These are phyloP conservation scores for Drosophila acutilabella DNA, from an alignment of 2,888 invertebrate species.

Conservation along the genomic window DNA sequence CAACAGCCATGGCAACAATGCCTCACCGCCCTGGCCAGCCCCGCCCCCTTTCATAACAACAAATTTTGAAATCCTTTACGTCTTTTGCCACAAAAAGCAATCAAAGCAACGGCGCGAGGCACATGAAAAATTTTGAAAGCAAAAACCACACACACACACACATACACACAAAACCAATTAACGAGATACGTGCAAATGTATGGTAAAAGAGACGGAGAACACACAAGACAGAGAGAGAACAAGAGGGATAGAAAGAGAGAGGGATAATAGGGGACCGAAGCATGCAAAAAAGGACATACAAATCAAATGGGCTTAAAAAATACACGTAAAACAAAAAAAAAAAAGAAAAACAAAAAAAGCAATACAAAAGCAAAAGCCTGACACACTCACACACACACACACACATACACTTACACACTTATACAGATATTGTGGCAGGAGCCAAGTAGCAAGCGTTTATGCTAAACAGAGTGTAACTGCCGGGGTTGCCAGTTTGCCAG, in stretches of 20 bases:
- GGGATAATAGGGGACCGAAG: conserved; percentile 23
- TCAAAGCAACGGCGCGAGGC: conserved; percentile 58
- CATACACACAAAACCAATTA: conserved; percentile 69
- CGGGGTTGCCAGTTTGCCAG: conserved; percentile 78
- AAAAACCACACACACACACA: conserved; percentile 32
- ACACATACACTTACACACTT: conserved; percentile 2
- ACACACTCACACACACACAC: conserved; percentile 29
- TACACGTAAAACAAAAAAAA: conserved; percentile 70
- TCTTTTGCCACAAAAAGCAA: conserved; percentile 68
- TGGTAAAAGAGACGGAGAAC: conserved; percentile 39
- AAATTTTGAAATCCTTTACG: conserved; percentile 49
- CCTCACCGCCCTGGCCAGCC: background rate
- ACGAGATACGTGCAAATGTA: conserved; percentile 72
- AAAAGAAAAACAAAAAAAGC: conserved; percentile 42
- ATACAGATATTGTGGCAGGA: conserved; percentile 51
- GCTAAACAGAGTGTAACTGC: conserved; percentile 82
- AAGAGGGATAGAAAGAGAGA: background rate
- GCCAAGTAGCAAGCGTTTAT: conserved; percentile 81
- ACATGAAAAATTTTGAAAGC: conserved; percentile 51
- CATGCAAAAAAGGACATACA: conserved; percentile 64
- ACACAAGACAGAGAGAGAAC: conserved; percentile 28
- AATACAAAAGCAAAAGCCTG: conserved; percentile 60
- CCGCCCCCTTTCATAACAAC: conserved; percentile 21
- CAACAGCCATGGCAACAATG: conserved; percentile 69
- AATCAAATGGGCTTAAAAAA: conserved; percentile 72